A percentile compares a stretch with the other conserved stretches of the same genome.
These are phyloP conservation scores for Puntigrus tetrazona DNA, from an alignment of 2,113 vertebrate species.

Conservation along the genomic window DNA sequence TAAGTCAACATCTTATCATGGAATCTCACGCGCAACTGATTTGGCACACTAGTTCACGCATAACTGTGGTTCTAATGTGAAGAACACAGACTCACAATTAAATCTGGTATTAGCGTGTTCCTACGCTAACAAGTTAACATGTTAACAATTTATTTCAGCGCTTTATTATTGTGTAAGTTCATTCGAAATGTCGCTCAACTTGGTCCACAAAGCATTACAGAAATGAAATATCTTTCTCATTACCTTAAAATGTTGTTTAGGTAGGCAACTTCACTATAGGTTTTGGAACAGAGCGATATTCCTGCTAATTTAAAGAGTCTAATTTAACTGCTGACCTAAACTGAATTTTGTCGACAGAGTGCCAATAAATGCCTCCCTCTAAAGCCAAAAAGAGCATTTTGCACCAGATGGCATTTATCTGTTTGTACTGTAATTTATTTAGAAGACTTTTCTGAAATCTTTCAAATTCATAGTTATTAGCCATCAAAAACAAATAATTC, in stretches of 20 bases:
- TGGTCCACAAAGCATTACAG: neutral
- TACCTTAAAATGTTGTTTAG: neutral
- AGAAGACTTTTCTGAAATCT: slow-evolving; percentile 3
- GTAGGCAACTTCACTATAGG: neutral
- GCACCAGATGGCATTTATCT: slow-evolving; percentile 12
- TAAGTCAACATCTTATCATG: neutral
- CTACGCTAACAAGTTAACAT: neutral
- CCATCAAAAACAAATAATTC: slow-evolving; percentile 13
- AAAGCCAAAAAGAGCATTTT: slow-evolving; percentile 33
- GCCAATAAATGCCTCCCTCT: neutral
- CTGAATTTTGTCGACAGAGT: slow-evolving; percentile 19
- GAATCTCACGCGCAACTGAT: neutral
- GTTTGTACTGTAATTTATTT: neutral
- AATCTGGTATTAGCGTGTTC: too few relatives aligned
- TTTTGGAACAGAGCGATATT: neutral
- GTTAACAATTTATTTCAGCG: neutral
- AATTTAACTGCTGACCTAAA: slow-evolving; percentile 31
- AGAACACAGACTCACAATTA: neutral
- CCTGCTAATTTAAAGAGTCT: slow-evolving; percentile 14
- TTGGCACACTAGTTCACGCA: neutral
- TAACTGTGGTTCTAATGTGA: neutral
- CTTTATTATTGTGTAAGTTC: neutral
- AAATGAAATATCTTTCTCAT: neutral
- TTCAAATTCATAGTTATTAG: slow-evolving; percentile 4
- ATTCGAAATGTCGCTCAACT: neutral